These are phyloP conservation scores for Schizothorax lantsangensis DNA, from an alignment of 2,797 vertebrate species.

Conservation along the genomic window DNA sequence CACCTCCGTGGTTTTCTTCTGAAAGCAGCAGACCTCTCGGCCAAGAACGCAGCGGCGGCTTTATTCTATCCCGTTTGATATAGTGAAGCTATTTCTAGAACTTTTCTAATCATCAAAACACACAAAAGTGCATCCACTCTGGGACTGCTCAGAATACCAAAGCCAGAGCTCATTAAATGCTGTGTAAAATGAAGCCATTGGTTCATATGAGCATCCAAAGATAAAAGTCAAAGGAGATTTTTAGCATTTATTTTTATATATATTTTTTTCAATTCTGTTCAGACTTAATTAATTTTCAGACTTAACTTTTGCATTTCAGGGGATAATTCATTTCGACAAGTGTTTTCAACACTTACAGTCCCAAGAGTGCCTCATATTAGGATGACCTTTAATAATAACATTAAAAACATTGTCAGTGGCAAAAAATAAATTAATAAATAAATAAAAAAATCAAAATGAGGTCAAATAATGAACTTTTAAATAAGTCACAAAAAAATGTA, in stretches of 20 bases:
- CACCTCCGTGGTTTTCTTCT: slow-evolving; percentile 47
- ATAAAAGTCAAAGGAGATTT: not conserved
- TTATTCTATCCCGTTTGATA: slow-evolving; percentile 31
- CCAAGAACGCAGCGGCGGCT: not conserved
- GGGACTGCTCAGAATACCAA: slow-evolving; percentile 35
- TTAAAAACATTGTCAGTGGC: not conserved
- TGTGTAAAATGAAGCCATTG: not conserved
- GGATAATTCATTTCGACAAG: not conserved
- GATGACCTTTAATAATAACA: not conserved
- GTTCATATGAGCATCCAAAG: not conserved
- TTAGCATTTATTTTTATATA: not conserved
- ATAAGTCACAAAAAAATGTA: not conserved
- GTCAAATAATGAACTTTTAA: not conserved
- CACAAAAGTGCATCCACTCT: slow-evolving; percentile 29
- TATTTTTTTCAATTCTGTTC: not conserved
- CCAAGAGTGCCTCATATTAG: not conserved
- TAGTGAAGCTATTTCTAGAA: slow-evolving; percentile 40
- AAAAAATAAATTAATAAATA: no score
- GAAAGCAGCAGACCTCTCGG: slow-evolving; percentile 26
- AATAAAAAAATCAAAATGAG: no score
- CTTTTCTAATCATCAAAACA: slow-evolving; percentile 43
- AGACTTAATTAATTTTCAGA: not conserved
- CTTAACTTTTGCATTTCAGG: no score
- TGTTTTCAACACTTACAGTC: not conserved
- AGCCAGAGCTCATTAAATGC: slow-evolving; percentile 23